Percentiles rank a stretch among this genome's conserved stretches.
These are phyloP conservation scores for Spilarctia lutea DNA, from an alignment of 2,888 invertebrate species.

Conservation along the genomic window DNA sequence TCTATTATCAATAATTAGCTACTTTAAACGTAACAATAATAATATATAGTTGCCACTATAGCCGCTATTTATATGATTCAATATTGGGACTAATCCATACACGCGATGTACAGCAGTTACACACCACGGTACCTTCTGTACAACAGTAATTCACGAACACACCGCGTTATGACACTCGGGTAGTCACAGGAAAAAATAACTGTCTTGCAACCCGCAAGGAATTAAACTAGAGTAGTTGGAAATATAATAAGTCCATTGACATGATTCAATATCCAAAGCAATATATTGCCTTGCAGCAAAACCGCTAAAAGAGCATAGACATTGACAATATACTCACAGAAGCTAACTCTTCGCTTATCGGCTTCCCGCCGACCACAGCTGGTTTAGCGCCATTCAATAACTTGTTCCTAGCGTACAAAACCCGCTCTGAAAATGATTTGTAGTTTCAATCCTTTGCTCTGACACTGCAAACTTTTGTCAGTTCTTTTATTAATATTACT, in stretches of 20 bases:
- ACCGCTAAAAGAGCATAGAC: conserved; percentile 8
- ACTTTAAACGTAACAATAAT: too few species aligned
- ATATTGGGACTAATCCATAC: too few species aligned
- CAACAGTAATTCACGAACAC: too few species aligned
- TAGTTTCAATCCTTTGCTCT: conserved; percentile 42
- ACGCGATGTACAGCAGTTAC: too few species aligned
- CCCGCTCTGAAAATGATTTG: conserved; percentile 84
- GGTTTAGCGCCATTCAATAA: conserved; percentile 79
- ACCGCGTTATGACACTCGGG: too few species aligned
- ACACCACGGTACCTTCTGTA: too few species aligned
- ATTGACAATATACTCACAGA: conserved; percentile 80
- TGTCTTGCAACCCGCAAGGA: too few species aligned
- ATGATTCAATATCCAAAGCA: background rate
- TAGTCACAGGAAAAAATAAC: too few species aligned
- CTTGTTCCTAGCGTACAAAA: conserved; percentile 87
- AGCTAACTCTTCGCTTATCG: conserved; percentile 89
- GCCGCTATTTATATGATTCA: background rate
- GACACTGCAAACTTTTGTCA: conserved; percentile 31
- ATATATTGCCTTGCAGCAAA: background rate
- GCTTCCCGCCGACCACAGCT: conserved; percentile 87
- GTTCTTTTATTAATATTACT: conserved; percentile 9
- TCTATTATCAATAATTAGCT: too few species aligned
- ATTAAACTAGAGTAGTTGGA: too few species aligned
- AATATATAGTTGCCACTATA: background rate
- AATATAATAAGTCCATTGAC: background rate